Evolutionary conservation across 2,797 vertebrate genomes (phyloP).

Genomic region (Sebastiscus albofasciatus): DNA sequence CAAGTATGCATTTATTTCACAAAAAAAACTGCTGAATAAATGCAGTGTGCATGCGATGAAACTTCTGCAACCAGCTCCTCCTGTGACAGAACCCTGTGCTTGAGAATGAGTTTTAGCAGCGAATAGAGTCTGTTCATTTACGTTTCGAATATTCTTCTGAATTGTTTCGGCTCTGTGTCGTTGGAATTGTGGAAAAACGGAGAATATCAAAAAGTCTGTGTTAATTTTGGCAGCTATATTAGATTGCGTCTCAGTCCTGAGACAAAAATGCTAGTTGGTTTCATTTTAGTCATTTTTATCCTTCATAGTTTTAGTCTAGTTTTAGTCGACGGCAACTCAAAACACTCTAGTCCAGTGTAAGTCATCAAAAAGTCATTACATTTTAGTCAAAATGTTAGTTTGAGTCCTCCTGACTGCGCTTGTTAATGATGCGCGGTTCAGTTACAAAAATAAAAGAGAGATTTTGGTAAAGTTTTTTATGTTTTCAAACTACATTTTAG

Average conservation of each 20-base stretch:
- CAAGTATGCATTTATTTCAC: slow-evolving; percentile 3
- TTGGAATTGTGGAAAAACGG: not conserved
- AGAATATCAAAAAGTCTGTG: not conserved
- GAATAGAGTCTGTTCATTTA: not conserved
- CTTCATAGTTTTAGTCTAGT: too few species aligned
- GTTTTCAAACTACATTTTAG: not conserved
- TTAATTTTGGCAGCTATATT: too few species aligned
- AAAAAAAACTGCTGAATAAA: slow-evolving; percentile 26
- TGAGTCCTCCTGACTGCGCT: not conserved
- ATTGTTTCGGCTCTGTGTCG: not conserved
- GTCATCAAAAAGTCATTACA: too few species aligned
- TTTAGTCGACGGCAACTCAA: not conserved
- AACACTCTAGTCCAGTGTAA: too few species aligned
- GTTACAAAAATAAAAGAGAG: too few species aligned
- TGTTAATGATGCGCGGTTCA: too few species aligned
- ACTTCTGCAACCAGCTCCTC: not conserved
- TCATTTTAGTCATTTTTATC: too few species aligned
- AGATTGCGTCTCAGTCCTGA: too few species aligned
- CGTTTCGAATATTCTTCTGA: not conserved
- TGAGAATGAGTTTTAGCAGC: not conserved
- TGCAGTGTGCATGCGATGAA: not conserved
- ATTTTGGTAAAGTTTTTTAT: not conserved
- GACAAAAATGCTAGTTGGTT: too few species aligned
- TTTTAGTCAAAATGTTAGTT: too few species aligned
- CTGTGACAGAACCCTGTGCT: not conserved